phyloP scores from a whole-genome alignment of 2,113 vertebrate genomes.

The Rostratula benghalensis region DNA sequence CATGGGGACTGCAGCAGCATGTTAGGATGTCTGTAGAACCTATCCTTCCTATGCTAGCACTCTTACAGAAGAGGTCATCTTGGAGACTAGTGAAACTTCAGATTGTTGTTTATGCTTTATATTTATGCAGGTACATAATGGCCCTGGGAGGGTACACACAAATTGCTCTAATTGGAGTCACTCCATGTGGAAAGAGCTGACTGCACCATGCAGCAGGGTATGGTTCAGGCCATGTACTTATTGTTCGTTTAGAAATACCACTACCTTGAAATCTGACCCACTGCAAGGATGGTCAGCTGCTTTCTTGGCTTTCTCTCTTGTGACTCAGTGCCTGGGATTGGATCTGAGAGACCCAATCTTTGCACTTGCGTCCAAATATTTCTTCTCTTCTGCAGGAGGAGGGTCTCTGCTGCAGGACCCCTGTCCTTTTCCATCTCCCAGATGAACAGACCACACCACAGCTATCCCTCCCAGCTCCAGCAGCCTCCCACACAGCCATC shows the following conservation, averaged over 20 bases:
- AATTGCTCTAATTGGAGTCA: background rate
- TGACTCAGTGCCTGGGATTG: background rate
- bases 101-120: background rate
- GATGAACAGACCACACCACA: background rate
- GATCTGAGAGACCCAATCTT: background rate
- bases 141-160: background rate
- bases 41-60: fast-evolving
- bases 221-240: background rate
- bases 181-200: background rate
- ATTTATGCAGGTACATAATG: background rate
- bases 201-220: background rate
- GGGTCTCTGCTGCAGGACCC: background rate
- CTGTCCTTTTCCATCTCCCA: background rate
- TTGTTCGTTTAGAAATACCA: background rate
- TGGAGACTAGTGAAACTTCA: background rate
- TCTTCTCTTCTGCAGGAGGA: background rate
- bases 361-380: background rate
- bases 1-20: background rate
- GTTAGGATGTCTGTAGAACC: background rate
- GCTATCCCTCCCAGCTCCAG: background rate
- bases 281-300: background rate
- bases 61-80: background rate
- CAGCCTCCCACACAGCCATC: background rate
- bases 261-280: background rate
- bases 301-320: background rate